Conservation (phyloP, 2,113 vertebrate genomes). For the Nothoprocta perdicaria region DNA sequence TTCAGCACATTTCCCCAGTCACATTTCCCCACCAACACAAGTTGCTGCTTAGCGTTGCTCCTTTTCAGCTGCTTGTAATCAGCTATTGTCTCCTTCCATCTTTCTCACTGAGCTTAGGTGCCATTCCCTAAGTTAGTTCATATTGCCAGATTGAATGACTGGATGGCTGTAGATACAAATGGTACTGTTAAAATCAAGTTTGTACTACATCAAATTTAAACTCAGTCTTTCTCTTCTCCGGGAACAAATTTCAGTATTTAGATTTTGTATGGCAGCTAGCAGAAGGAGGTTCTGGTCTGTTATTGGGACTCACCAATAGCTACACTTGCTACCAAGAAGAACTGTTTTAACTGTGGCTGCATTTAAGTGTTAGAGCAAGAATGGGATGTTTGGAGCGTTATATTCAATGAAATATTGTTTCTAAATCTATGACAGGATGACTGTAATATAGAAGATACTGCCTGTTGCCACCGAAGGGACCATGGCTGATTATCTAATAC, state of each 20-base stretch:
- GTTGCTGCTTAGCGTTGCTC: background rate
- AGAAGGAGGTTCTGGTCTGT: background rate
- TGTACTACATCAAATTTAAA: background rate
- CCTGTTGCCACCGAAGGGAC: background rate
- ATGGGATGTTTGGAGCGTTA: background rate
- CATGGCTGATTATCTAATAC: conserved; percentile 9
- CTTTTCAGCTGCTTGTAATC: background rate
- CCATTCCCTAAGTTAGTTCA: background rate
- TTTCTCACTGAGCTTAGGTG: background rate
- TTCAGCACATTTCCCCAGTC: background rate
- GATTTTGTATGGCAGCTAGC: background rate
- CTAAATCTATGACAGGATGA: background rate
- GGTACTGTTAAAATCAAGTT: background rate
- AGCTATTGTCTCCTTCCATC: background rate
- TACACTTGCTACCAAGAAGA: background rate
- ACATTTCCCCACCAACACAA: background rate
- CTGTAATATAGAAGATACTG: background rate
- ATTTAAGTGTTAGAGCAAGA: background rate
- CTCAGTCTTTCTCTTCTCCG: background rate
- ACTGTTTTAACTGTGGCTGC: background rate
- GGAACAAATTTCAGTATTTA: background rate
- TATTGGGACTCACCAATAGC: background rate
- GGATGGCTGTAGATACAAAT: background rate
- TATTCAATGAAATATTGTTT: background rate
- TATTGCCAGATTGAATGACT: background rate